These are phyloP conservation scores for Heliothis peltigera DNA, from an alignment of 2,888 invertebrate species.

Conservation along the genomic window DNA sequence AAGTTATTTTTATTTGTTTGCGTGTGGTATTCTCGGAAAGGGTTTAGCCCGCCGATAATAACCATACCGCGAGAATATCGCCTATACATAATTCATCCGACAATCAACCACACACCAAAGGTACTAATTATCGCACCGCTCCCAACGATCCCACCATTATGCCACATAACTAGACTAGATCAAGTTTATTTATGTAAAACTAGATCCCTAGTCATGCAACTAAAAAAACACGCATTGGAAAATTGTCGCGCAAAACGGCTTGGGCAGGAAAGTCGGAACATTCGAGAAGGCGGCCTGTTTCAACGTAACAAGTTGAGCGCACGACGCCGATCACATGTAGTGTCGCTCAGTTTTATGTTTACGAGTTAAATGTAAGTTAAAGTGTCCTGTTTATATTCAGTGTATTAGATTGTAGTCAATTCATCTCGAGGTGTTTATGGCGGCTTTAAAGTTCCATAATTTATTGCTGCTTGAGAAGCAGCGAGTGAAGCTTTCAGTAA, in stretches of 20 bases:
- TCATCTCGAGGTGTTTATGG: conserved; percentile 8
- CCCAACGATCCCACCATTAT: conserved; percentile 53
- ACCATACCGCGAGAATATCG: conserved; percentile 38
- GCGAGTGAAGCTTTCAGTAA: conserved; percentile 1
- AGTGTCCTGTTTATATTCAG: conserved; percentile 19
- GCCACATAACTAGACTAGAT: conserved; percentile 64
- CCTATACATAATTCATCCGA: conserved; percentile 51
- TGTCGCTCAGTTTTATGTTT: conserved; percentile 44
- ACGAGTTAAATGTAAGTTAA: conserved; percentile 29
- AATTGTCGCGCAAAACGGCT: conserved; percentile 66
- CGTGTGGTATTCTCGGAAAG: conserved; percentile 44
- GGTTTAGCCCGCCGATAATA: conserved; percentile 37
- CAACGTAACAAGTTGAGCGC: conserved; percentile 67
- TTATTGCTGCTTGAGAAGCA: neutral
- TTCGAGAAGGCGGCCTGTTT: conserved; percentile 74
- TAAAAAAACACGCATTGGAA: conserved; percentile 69
- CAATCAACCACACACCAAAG: conserved; percentile 35
- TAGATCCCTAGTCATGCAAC: conserved; percentile 64
- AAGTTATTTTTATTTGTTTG: conserved; percentile 35
- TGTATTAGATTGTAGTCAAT: conserved; percentile 17
- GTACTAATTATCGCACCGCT: conserved; percentile 49
- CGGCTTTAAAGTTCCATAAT: neutral
- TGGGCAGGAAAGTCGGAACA: conserved; percentile 80
- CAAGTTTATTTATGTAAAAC: conserved; percentile 75
- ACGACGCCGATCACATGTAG: conserved; percentile 35